Evolutionary conservation across 2,888 invertebrate species (phyloP), one percentile per base, ranked within the genome.

Genomic region (Trichopria drosophilae): DNA sequence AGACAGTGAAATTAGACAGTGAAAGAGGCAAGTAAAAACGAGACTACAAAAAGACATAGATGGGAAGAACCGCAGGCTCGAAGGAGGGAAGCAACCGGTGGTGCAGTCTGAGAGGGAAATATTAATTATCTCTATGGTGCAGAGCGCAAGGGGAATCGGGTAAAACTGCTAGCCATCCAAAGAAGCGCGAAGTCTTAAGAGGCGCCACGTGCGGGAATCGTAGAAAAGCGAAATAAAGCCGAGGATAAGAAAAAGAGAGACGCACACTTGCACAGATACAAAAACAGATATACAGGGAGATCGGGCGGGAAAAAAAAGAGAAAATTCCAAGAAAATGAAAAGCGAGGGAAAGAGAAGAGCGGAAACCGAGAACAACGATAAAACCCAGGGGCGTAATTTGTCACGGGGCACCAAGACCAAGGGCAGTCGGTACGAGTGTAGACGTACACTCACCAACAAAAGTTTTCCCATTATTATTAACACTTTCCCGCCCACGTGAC

Each of bases 381-480:
- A 69, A 70, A 70, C 65, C 66, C 66, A 47, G 47, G 62, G 63
- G 68, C 62, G 61, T 61, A 69, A 69, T 71, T 69, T 69, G 67
- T 69, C 69, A 71, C 65, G 65, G 63, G 57, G 57, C 44, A 51
- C 36, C 28, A 39, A 54, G 46, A 48, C 55, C 53, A 53, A 28
- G 26, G 39, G 52, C 9, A 29, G 34, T 2, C 19, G 47, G 46
- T 26, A 57, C 49, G 57, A 59, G 58, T 59, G 61, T 63, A 63
- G 51, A 51, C 50, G 53, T 55, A 34, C 49, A 24, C 55, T 37
- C 39, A 50, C 47, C 51, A 47, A 48, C 31, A 53, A 54, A 69
- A 69, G 59, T 71, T 70, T 69, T 63, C 67, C 66, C 71, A 71
- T 71, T 71, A 71, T 71, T 70, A 71, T 71, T 68, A 71, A 71